phyloP scores from a whole-genome alignment of 2,797 vertebrate species.

The Carapus acus region DNA sequence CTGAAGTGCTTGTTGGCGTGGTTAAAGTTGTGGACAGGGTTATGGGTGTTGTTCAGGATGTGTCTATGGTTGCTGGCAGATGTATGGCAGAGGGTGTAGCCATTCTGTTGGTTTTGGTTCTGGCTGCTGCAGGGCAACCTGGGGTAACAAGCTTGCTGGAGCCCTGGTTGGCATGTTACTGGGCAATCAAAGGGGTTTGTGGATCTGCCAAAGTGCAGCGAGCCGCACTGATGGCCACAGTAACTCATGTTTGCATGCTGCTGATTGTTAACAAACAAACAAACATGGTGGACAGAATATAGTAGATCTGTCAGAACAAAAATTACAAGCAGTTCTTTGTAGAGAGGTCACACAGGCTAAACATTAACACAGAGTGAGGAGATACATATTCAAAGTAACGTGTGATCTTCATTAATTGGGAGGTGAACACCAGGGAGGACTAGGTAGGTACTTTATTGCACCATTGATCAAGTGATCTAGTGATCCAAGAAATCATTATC shows the following conservation, averaged over 20 bases:
- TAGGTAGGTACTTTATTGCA: not conserved
- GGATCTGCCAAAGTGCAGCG: constrained; percentile 53
- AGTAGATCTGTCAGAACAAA: constrained; percentile 34
- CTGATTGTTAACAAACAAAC: constrained; percentile 55
- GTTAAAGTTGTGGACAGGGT: constrained; percentile 48
- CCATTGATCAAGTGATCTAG: no score
- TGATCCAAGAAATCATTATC: no score
- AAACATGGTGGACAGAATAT: constrained; percentile 36
- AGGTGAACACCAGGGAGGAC: constrained; percentile 31
- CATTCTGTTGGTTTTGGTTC: constrained; percentile 29
- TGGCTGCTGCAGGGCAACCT: constrained; percentile 50
- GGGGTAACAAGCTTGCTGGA: constrained; percentile 59
- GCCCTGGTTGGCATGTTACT: constrained; percentile 43
- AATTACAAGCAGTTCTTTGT: constrained; percentile 15
- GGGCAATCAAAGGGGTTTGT: constrained; percentile 45
- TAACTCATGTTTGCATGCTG: constrained; percentile 55
- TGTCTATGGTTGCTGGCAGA: constrained; percentile 49
- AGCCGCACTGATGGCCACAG: constrained; percentile 56
- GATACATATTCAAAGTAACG: constrained; percentile 7
- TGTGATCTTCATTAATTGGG: constrained; percentile 32
- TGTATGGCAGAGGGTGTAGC: constrained; percentile 33
- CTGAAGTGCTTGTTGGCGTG: constrained; percentile 51
- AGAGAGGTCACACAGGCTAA: constrained; percentile 14
- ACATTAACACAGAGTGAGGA: constrained; percentile 16
- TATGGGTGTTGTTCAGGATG: constrained; percentile 58